A percentile compares a stretch with the other conserved stretches of the same genome.
These are phyloP conservation scores for Setipinna tenuifilis DNA, from an alignment of 2,797 vertebrate genomes.

Conservation along the genomic window DNA sequence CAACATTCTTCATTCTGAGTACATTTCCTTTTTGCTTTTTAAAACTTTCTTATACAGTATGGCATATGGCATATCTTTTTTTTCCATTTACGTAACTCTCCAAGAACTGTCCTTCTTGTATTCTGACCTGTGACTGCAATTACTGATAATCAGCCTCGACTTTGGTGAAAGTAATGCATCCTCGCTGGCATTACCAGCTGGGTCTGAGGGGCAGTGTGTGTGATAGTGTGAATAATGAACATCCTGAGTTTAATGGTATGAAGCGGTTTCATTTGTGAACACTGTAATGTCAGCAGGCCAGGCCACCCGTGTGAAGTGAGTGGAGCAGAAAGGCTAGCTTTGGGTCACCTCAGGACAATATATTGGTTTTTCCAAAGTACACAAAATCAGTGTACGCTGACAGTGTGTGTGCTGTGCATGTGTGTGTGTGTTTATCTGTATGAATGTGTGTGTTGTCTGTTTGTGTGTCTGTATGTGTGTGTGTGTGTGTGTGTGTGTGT, in stretches of 20 bases:
- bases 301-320: neutral
- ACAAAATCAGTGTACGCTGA: no score
- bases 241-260: neutral
- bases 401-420: neutral
- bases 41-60: no score
- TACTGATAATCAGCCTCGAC: no score
- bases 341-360: neutral
- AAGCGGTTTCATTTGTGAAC: neutral
- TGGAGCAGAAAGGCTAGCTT: no score
- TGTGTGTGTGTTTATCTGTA: neutral
- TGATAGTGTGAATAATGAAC: neutral
- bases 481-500: slow-evolving; percentile 31
- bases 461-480: no score
- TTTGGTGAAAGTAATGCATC: neutral
- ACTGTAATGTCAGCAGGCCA: neutral
- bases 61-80: no score
- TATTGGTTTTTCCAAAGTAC: no score
- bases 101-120: no score
- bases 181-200: neutral
- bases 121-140: no score
- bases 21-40: neutral
- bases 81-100: neutral
- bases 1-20: neutral
- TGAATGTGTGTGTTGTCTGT: slow-evolving; percentile 31
- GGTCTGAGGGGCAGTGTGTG: neutral